Conservation (phyloP, 2,888 invertebrate species). For the Drosophila kokeensis region DNA sequence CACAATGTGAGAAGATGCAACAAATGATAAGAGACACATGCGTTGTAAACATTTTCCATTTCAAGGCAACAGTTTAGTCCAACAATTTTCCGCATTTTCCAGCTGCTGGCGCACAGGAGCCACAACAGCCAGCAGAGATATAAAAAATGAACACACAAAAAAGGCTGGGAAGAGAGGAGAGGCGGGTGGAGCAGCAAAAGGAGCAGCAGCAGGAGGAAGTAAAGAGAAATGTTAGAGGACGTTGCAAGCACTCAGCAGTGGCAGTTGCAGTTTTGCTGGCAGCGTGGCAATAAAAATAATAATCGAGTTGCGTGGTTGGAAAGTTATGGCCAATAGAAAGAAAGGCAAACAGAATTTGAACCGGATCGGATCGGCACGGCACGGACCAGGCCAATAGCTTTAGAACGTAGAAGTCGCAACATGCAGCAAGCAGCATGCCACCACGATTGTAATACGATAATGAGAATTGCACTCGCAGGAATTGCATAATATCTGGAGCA, state of each 20-base stretch:
- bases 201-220: background rate
- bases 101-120: slow-evolving; percentile 51
- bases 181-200: background rate
- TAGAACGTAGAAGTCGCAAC: slow-evolving; percentile 10
- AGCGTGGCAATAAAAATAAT: slow-evolving; percentile 67
- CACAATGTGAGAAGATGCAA: slow-evolving; percentile 52
- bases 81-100: slow-evolving; percentile 74
- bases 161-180: background rate
- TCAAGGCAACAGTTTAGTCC: slow-evolving; percentile 64
- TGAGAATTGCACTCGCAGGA: slow-evolving; percentile 45
- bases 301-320: slow-evolving; percentile 76
- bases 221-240: slow-evolving; percentile 15
- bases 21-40: slow-evolving; percentile 70
- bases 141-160: slow-evolving; percentile 63
- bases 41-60: slow-evolving; percentile 73
- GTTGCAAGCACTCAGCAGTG: background rate
- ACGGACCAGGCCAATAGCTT: slow-evolving; percentile 20
- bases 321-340: slow-evolving; percentile 75
- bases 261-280: slow-evolving; percentile 8
- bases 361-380: background rate
- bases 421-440: background rate
- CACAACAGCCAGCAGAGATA: slow-evolving; percentile 50
- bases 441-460: slow-evolving; percentile 72
- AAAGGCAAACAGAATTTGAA: slow-evolving; percentile 62
- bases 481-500: slow-evolving; percentile 61